Conservation (phyloP, 2,888 invertebrate genomes). For the Caenorhabditis sp. region DNA sequence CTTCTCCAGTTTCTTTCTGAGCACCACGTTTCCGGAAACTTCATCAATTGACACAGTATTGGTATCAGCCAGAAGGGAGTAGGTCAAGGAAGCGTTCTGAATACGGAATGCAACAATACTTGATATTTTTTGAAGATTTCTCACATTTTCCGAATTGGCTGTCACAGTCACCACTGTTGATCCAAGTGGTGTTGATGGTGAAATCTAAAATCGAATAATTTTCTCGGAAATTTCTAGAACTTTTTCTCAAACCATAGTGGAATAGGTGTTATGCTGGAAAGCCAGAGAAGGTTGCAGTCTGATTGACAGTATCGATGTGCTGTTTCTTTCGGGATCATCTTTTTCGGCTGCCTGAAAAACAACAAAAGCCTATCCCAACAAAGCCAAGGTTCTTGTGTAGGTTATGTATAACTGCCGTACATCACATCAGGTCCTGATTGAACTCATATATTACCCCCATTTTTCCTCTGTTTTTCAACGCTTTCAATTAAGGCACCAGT, state of each 20-base stretch:
- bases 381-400: too few species aligned
- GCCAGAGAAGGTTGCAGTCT: conserved; percentile 58
- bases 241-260: conserved; percentile 37
- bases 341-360: conserved; percentile 71
- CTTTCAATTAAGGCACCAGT: conserved; percentile 32
- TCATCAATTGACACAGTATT: conserved; percentile 57
- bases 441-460: background rate
- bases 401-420: too few species aligned
- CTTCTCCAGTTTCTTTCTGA: conserved; percentile 45
- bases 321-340: conserved; percentile 67
- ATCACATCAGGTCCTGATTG: too few species aligned
- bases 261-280: conserved; percentile 67
- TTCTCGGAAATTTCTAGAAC: background rate
- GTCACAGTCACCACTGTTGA: conserved; percentile 56
- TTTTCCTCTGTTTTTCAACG: conserved; percentile 1
- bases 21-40: conserved; percentile 57
- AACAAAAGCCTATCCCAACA: too few species aligned
- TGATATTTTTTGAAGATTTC: conserved; percentile 5
- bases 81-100: conserved; percentile 51
- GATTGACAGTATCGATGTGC: conserved; percentile 68
- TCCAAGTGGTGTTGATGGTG: conserved; percentile 55
- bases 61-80: conserved; percentile 56
- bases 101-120: background rate
- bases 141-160: conserved; percentile 57
- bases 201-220: conserved; percentile 32